Conservation (phyloP, 2,113 vertebrate species). For the Corynorhinus townsendii region DNA sequence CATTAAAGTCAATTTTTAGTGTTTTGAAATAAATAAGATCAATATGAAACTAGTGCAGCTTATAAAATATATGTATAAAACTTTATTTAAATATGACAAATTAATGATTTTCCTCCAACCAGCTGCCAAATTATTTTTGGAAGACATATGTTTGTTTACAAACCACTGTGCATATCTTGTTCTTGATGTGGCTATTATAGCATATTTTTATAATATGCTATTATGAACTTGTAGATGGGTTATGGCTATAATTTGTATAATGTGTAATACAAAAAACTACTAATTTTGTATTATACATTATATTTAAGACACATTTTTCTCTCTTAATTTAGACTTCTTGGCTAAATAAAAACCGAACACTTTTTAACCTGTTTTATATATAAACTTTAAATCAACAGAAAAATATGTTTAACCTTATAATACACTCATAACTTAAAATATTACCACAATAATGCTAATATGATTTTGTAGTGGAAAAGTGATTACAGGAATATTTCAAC, state of each 20-base stretch:
- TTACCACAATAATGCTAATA: neutral
- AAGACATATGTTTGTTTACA: conserved; percentile 41
- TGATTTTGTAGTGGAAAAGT: neutral
- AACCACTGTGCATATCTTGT: neutral
- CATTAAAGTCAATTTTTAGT: neutral
- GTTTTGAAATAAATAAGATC: conserved; percentile 34
- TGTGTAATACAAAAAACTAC: too few relatives aligned
- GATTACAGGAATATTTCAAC: neutral
- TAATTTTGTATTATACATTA: neutral
- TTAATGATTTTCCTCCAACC: neutral
- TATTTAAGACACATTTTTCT: neutral
- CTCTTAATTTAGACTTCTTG: neutral
- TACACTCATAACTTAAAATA: neutral
- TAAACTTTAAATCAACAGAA: neutral
- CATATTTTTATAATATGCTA: neutral
- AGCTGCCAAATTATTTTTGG: conserved; percentile 11
- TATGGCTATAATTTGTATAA: neutral
- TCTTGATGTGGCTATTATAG: neutral
- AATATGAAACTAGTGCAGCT: neutral
- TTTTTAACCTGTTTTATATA: neutral
- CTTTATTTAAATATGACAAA: conserved; percentile 45
- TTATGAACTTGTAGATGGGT: neutral
- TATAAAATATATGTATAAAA: conserved; percentile 28
- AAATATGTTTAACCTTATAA: neutral
- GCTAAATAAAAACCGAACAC: neutral